These are phyloP conservation scores for Mastigias papua DNA, from an alignment of 30 jellyfish, hydroid and myxozoan species.

Conservation along the genomic window DNA sequence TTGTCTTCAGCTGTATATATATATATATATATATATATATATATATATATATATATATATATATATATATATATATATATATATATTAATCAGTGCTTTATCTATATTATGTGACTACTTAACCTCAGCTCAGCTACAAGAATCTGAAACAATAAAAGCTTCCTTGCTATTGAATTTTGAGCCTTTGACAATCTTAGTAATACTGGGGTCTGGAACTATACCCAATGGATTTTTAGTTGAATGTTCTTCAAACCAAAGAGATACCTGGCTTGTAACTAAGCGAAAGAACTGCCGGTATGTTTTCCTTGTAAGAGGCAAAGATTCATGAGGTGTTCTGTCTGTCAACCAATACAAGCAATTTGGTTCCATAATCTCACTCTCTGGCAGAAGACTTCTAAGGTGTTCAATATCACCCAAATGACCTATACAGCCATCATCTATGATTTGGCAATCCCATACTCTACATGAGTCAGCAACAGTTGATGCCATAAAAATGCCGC, in stretches of 20 bases:
- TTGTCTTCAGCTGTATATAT: no score
- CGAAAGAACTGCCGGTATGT: constrained; percentile 71
- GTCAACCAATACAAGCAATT: constrained; percentile 91
- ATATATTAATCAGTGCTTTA: no score
- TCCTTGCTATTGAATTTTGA: constrained; percentile 66
- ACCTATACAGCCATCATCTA: constrained; percentile 48
- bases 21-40: no score
- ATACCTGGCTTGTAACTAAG: no score
- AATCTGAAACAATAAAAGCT: constrained; percentile 1
- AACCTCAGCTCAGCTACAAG: no score
- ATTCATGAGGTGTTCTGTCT: constrained; percentile 90
- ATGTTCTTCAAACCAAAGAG: no score
- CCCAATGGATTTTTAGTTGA: no score
- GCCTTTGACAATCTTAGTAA: constrained; percentile 75
- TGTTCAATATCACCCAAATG: constrained; percentile 78
- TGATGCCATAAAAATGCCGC: constrained; percentile 87
- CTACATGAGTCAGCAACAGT: constrained; percentile 71
- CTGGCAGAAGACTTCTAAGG: constrained; percentile 71
- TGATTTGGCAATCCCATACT: constrained; percentile 71
- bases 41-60: no score
- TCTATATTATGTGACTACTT: no score
- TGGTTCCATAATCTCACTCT: constrained; percentile 59
- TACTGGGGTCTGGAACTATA: constrained; percentile 75
- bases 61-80: no score
- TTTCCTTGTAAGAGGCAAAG: constrained; percentile 55